Evolutionary conservation across 2,113 vertebrate species (phyloP), one percentile per base, ranked within the genome.

Genomic region (Tinamus guttatus): DNA sequence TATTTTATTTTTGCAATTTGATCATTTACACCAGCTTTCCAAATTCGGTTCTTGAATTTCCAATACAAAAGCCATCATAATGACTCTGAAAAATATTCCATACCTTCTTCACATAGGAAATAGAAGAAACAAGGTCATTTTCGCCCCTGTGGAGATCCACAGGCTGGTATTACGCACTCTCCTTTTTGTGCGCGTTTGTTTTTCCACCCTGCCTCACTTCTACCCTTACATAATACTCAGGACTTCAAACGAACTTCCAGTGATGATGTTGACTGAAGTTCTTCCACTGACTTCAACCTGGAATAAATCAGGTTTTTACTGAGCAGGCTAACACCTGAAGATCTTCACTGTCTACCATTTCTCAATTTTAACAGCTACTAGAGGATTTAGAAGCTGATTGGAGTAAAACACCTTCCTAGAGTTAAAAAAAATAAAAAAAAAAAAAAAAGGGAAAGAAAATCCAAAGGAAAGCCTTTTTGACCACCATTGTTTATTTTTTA

Each of bases 401-500:
- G 86, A 91, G 75, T 60, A 79, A 89, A 85, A 15, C 20, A 92
- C 17, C 83, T 84, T 21, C 73, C 59, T 59, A 38, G 43, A 87
- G 65, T 75, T 89, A 84, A 65, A 43, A 89, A 49, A 34, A 89
- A 80, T 89, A 84, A 65, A 43, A 89, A 49, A 34, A 89, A 80
- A n/a, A 22, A 25, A 73, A 65, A 36, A 3, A 52, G 89, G 93
- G 87, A 60, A 24, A 9, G 90, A 93, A 93, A 93, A 93, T 56
- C 19, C 90, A 96, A 71, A 91, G 94, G 60, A 92, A 97, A 96
- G 93, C 58, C 70, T 95, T 90, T 89, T 94, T 96, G 90, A 97
- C 89, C 82, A 97, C 92, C 78, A 67, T 91, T 73, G 94, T 98
- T 98, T 98, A 98, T 98, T 98, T 97, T 96, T 96, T 73, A 81